Percentiles rank a stretch among this genome's conserved stretches.
phyloP scores from a whole-genome alignment of 2,797 vertebrate genomes.

The Amazona ochrocephala region DNA sequence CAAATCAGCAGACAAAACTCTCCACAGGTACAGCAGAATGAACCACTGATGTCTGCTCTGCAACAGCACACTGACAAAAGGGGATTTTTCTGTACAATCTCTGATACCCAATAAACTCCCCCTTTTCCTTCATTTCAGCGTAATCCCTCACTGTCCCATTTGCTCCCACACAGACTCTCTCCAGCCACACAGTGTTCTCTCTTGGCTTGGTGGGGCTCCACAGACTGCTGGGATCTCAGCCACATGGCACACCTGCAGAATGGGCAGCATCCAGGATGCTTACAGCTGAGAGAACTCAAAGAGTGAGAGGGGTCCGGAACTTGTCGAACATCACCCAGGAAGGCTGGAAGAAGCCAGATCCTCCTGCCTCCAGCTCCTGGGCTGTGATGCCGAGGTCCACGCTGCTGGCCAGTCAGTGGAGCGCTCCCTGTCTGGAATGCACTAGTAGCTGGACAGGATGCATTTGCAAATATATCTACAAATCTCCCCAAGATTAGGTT shows the following conservation, averaged over 20 bases:
- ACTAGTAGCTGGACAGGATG: conserved; percentile 60
- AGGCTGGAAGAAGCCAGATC: conserved; percentile 44
- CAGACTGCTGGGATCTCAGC: accelerated
- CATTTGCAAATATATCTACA: conserved; percentile 28
- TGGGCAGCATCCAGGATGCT: neutral
- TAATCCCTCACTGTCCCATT: neutral
- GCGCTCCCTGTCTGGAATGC: conserved; percentile 45
- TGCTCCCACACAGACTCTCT: neutral
- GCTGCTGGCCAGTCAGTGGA: neutral
- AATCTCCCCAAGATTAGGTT: conserved; percentile 56
- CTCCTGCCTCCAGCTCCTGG: conserved; percentile 19
- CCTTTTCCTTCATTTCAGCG: neutral
- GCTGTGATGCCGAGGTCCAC: neutral
- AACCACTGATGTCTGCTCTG: neutral
- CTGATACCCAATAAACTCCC: neutral
- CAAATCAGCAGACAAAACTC: neutral
- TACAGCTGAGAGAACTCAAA: conserved; percentile 8
- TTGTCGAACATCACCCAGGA: neutral
- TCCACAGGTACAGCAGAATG: accelerated
- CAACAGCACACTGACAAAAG: neutral
- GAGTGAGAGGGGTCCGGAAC: neutral
- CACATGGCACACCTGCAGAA: neutral
- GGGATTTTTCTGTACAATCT: neutral
- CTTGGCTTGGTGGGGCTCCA: accelerated
- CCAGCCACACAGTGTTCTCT: accelerated